Evolutionary conservation across 2,888 invertebrate genomes (phyloP).

Genomic region (Noctua janthe): DNA sequence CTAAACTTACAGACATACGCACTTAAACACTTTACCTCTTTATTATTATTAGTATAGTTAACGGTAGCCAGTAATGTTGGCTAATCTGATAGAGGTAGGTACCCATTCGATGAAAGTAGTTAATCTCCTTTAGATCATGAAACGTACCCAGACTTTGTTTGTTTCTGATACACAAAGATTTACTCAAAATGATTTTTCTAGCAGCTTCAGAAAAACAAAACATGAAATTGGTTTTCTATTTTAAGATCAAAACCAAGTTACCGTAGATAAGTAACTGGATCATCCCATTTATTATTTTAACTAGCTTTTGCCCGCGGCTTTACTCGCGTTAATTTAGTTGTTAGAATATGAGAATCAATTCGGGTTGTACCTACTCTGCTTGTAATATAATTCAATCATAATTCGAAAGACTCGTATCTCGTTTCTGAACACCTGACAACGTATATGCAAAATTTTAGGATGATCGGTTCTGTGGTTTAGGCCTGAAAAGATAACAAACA

Average conservation of each 20-base stretch:
- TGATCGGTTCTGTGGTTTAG: no score
- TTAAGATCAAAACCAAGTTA: background rate
- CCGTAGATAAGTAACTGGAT: background rate
- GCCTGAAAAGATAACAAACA: no score
- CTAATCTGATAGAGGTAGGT: background rate
- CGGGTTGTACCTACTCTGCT: no score
- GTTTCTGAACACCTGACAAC: no score
- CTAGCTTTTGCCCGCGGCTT: no score
- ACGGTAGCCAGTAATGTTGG: background rate
- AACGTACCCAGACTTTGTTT: slow-evolving; percentile 10
- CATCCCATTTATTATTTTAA: no score
- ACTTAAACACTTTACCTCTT: background rate
- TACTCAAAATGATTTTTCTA: background rate
- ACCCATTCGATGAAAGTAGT: background rate
- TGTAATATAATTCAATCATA: no score
- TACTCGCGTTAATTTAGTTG: no score
- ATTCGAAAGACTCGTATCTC: no score
- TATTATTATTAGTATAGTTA: background rate
- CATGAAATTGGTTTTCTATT: background rate
- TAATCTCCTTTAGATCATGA: slow-evolving; percentile 10
- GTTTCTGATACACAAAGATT: background rate
- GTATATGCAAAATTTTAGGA: no score
- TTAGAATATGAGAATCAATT: no score
- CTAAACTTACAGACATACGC: background rate
- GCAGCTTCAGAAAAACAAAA: background rate